phyloP scores from a whole-genome alignment of 2,888 invertebrate genomes.

The Hydraecia micacea region DNA sequence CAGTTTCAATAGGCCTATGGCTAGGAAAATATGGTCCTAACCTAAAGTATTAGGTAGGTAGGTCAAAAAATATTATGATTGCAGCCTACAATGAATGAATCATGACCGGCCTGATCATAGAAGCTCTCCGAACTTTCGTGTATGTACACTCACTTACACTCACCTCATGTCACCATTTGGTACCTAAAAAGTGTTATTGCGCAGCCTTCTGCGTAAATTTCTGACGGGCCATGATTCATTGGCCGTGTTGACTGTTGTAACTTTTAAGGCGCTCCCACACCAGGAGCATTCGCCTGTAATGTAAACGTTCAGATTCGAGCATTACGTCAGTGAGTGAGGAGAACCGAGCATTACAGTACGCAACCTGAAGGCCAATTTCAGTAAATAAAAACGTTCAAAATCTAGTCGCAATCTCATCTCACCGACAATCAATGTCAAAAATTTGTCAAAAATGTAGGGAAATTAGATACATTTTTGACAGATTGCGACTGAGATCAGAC shows the following conservation, averaged over 20 bases:
- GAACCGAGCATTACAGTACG: not conserved
- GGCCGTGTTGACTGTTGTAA: not conserved
- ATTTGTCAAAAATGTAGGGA: too few relatives aligned
- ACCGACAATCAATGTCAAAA: too few relatives aligned
- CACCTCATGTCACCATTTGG: not conserved
- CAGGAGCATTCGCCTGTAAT: not conserved
- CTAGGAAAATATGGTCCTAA: slow-evolving; percentile 4
- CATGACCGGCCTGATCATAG: not conserved
- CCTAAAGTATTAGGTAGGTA: not conserved
- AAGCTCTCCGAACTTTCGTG: not conserved
- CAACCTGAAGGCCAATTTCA: not conserved
- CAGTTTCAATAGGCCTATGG: slow-evolving; percentile 13
- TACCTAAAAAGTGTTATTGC: not conserved
- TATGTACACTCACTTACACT: not conserved
- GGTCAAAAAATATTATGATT: not conserved
- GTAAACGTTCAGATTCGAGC: not conserved
- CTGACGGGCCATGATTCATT: too few relatives aligned
- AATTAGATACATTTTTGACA: too few relatives aligned
- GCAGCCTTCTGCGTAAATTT: not conserved
- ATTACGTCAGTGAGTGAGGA: not conserved
- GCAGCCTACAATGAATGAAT: too few relatives aligned
- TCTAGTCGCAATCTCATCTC: too few relatives aligned
- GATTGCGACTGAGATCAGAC: too few relatives aligned
- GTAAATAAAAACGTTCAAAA: too few relatives aligned
- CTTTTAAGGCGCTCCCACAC: not conserved